These are phyloP conservation scores for Nasonia oneida DNA, from an alignment of 2,888 invertebrate species.

Conservation along the genomic window DNA sequence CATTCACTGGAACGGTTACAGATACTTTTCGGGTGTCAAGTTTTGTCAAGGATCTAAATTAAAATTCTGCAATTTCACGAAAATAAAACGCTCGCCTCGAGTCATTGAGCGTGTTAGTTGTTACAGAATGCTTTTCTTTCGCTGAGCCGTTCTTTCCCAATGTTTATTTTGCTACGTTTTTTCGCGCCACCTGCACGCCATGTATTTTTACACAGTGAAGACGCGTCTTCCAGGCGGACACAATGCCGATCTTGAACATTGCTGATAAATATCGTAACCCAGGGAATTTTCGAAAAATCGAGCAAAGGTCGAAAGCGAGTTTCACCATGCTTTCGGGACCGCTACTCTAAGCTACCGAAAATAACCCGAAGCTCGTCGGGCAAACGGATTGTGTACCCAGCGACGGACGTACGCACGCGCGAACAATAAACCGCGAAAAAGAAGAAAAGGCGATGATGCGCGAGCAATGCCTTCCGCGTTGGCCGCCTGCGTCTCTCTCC, in stretches of 20 bases:
- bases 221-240: background rate
- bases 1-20: background rate
- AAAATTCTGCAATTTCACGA: no score
- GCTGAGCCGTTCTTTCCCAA: background rate
- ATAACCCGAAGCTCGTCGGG: background rate
- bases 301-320: background rate
- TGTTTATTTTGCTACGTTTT: constrained; percentile 41
- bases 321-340: constrained; percentile 25
- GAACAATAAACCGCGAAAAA: background rate
- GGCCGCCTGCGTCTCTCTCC: background rate
- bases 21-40: no score
- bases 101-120: constrained; percentile 1
- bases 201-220: constrained; percentile 44
- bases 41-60: no score
- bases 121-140: background rate
- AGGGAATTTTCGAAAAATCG: background rate
- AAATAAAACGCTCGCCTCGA: background rate
- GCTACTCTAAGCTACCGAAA: background rate
- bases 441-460: background rate
- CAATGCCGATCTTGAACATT: no score
- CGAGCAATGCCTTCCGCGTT: constrained; percentile 54
- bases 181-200: background rate
- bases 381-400: background rate
- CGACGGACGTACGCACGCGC: background rate
- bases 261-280: no score